Base-by-base conservation (phyloP, 2,888 invertebrate genomes). In the Nemapogon koenigi region DNA sequence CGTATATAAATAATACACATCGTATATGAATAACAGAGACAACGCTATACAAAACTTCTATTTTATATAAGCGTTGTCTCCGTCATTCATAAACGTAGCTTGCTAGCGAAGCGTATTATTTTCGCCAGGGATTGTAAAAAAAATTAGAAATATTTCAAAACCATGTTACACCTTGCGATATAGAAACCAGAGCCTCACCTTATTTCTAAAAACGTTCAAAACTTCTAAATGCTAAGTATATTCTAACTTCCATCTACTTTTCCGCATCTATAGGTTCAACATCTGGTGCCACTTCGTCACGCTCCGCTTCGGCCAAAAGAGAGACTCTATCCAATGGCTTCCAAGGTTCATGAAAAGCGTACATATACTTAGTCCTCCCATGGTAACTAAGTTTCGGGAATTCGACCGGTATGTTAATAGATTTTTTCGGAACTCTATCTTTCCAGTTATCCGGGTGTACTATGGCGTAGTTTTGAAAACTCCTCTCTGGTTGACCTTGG, bases 321-420 rank as follows among this genome's bases (percentile, higher is more conserved):
- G 59, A 39, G 27, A 69, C 38, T 27, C 76, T 57, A 47, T 76
- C 73, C 17, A 73, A 42, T 0, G 76, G 76, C 28, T 56, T 65
- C 75, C 76, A 76, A 0, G 76, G 76, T 45, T 75, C 75, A 32
- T 76, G 75, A 46, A 76, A 76, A 0, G 76, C 76, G 41, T 61
- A 73, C 42, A 69, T 75, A 42, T 63, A 72, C 44, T 70, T 76
- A 32, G 41, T 59, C 26, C 45, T 59, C 1, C 76, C 76, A 35
- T 76, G 76, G 43, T 75, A 76, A 0, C 75, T 69, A 6, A 76
- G 57, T 37, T 59, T 62, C 1, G 65, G 61, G 14, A 61, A 31
- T 2, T 49, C 47, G 1, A 57, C 59, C 16, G 52, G 48, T 3
- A 43, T 37, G 7, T 44, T 31, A 3, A 36, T n/a, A n/a, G n/a